These are phyloP conservation scores for Pseudopipra pipra DNA, from an alignment of 2,113 vertebrate species.

Conservation along the genomic window DNA sequence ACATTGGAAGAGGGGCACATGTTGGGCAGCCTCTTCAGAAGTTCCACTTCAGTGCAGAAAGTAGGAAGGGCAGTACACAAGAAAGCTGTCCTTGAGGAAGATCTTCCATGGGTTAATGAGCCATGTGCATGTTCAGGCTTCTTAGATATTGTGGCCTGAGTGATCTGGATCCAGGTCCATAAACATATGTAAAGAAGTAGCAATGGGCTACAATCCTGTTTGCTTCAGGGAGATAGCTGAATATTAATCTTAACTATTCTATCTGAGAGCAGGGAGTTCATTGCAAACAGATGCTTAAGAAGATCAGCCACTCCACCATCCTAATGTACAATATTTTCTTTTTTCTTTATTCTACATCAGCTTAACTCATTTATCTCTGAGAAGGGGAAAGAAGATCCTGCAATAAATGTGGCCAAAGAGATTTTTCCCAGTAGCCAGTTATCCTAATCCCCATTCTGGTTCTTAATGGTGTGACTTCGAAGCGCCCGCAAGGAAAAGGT, in stretches of 20 bases:
- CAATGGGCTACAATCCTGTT: not conserved
- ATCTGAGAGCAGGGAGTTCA: not conserved
- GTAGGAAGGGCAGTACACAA: not conserved
- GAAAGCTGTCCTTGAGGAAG: not conserved
- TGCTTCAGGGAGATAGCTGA: not conserved
- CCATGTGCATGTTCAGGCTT: not conserved
- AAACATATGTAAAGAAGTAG: not conserved
- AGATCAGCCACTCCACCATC: not conserved
- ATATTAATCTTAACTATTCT: not conserved
- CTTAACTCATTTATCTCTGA: not conserved
- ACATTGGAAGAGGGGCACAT: not conserved
- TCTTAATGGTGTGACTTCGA: not conserved
- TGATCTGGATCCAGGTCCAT: not conserved
- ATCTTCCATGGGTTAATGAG: not conserved
- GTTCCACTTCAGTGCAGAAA: not conserved
- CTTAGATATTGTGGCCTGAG: not conserved
- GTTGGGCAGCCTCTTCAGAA: not conserved
- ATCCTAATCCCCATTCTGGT: not conserved
- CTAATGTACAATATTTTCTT: not conserved
- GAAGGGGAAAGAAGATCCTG: not conserved
- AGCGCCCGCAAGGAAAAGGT: not conserved
- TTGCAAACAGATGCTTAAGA: not conserved
- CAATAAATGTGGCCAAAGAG: not conserved
- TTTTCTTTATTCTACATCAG: not conserved
- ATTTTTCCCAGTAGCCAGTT: not conserved